Evolutionary conservation across 1,140 invertebrate genomes (phyloP).

Genomic region (Tribolium madens): DNA sequence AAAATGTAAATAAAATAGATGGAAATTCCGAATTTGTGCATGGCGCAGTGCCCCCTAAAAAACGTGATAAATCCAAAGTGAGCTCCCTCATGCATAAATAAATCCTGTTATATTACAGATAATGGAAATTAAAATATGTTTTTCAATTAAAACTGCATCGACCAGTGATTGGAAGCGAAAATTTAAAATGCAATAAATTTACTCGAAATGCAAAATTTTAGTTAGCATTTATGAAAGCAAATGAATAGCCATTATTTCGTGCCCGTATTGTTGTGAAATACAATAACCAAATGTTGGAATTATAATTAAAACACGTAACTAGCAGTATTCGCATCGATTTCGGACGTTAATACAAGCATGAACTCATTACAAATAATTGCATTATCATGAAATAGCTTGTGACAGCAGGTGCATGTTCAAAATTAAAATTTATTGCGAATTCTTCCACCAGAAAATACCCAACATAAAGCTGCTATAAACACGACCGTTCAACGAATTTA

Average conservation of each 20-base stretch:
- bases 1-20: neutral
- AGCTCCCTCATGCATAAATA: neutral
- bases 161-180: conserved; percentile 9
- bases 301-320: conserved; percentile 52
- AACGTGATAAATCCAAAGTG: no score
- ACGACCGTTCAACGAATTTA: conserved; percentile 37
- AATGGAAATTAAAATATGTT: conserved; percentile 37
- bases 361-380: conserved; percentile 46
- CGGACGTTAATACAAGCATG: conserved; percentile 42
- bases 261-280: conserved; percentile 44
- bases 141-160: conserved; percentile 31
- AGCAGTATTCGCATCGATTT: conserved; percentile 41
- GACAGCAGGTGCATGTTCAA: conserved; percentile 41
- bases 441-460: conserved; percentile 28
- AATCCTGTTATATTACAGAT: conserved; percentile 2
- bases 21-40: neutral
- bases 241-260: conserved; percentile 49
- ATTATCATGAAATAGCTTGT: conserved; percentile 33
- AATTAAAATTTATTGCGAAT: conserved; percentile 46
- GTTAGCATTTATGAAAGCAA: conserved; percentile 48
- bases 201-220: conserved; percentile 18
- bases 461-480: conserved; percentile 42
- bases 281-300: conserved; percentile 46
- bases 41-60: no score
- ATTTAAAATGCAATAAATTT: conserved; percentile 37